Base-by-base conservation (phyloP, 2,888 invertebrate genomes). In the Epicampocera succincta region DNA sequence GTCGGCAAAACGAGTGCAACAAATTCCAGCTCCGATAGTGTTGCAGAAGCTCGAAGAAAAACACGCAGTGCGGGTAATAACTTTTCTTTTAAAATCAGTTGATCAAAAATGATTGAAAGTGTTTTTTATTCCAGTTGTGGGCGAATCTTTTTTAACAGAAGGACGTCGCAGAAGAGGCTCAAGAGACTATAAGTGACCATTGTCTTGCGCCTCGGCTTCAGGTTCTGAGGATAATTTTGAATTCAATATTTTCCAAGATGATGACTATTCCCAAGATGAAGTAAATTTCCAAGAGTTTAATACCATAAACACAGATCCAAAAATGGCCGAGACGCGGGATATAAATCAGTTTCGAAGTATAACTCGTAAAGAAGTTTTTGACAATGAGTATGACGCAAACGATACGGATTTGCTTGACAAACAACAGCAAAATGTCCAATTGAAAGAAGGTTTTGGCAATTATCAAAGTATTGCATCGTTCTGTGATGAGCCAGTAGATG, bases 111-210 rank as follows among this genome's bases (percentile, higher is more conserved):
- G 5, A 12, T 46, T 17, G 15, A 15, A 15, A 19, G 12, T 52
- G 11, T 9, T 33, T 33, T 6, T 33, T 33, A 13, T 85, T 86
- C 15, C 54, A 90, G 90, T 89, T 80, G 89, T 90, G 80, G 89
- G 89, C 40, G 91, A 91, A 84, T 86, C 88, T 40, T 86, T 87
- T 84, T 61, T 90, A 82, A 88, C 87, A 80, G 91, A 90, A 86
- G 90, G 90, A 84, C 88, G 91, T 86, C 92, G 94, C 87, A 92
- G 94, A 89, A 93, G 95, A 89, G 92, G 93, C 86, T 94, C 94
- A 84, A 94, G 94, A 90, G 94, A 94, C 92, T 94, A 93, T 92
- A 95, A 95, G 94, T 95, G 95, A 95, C 93, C 92, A 91, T 89
- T 92, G 92, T 92, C 92, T 91, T 90, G 91, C 91, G 90, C 89